Percentiles rank a stretch among this genome's conserved stretches.
These are phyloP conservation scores for Eleginops maclovinus DNA, from an alignment of 2,113 vertebrate genomes.

Conservation along the genomic window DNA sequence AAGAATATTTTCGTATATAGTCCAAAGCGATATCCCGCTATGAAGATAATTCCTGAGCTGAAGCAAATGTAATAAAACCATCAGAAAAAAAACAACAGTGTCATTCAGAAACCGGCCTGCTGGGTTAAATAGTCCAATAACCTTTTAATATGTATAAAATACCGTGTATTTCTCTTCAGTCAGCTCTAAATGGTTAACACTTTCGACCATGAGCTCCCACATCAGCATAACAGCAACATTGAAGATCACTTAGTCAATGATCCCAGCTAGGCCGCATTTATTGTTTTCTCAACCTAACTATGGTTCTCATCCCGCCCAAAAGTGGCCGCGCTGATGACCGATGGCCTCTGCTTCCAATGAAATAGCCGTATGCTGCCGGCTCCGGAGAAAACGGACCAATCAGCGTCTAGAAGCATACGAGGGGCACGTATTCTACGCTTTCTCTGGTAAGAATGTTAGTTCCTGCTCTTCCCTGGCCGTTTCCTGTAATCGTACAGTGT, in stretches of 20 bases:
- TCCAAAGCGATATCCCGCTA: background rate
- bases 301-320: conserved; percentile 72
- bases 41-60: conserved; percentile 2
- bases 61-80: conserved; percentile 52
- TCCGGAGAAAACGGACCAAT: conserved; percentile 68
- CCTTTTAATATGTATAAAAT: background rate
- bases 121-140: background rate
- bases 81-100: conserved; percentile 11
- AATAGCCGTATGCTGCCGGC: conserved; percentile 52
- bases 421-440: conserved; percentile 70
- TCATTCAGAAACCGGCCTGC: conserved; percentile 31
- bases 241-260: conserved; percentile 69
- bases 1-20: background rate
- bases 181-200: background rate
- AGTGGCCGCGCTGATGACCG: conserved; percentile 39
- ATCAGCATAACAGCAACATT: conserved; percentile 44
- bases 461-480: conserved; percentile 87
- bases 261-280: conserved; percentile 83
- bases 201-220: background rate
- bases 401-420: conserved; percentile 2
- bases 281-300: conserved; percentile 81
- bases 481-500: conserved; percentile 89
- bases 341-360: conserved; percentile 57
- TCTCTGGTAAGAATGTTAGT: conserved; percentile 83
- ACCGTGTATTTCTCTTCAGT: background rate